These are phyloP conservation scores for Acyrthosiphon pisum DNA, from an alignment of 1,140 invertebrate species.

Conservation along the genomic window DNA sequence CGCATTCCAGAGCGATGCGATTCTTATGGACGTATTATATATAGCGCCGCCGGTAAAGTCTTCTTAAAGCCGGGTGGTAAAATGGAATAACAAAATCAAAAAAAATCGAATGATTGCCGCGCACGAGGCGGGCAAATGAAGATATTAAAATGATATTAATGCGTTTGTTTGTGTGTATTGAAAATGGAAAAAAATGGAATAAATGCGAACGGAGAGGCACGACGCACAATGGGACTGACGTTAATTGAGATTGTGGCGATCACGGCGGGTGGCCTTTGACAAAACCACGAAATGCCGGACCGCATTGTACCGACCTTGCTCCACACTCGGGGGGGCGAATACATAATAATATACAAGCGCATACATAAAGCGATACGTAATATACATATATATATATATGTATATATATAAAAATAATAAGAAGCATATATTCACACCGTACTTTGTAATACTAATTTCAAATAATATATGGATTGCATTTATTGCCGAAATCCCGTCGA, in stretches of 20 bases:
- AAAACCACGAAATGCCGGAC: conserved; percentile 24
- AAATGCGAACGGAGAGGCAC: background rate
- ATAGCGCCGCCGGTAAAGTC: conserved; percentile 17
- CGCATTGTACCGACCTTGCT: conserved; percentile 44
- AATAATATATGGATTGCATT: background rate
- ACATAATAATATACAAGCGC: background rate
- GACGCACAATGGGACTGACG: background rate
- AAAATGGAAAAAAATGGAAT: conserved; percentile 17
- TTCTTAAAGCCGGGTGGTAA: conserved; percentile 36
- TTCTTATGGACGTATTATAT: background rate
- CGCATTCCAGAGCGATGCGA: conserved; percentile 12
- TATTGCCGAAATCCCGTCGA: background rate
- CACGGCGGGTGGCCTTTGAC: conserved; percentile 31
- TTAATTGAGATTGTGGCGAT: conserved; percentile 23
- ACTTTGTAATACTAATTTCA: background rate
- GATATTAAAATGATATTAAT: conserved; percentile 30
- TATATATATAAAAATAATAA: too few species aligned
- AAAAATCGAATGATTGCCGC: background rate
- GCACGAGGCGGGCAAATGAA: background rate
- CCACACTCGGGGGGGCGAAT: conserved; percentile 11
- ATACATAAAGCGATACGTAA: background rate
- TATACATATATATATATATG: background rate
- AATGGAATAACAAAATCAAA: background rate
- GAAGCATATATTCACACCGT: background rate
- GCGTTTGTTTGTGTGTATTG: background rate